A percentile compares a stretch with the other conserved stretches of the same genome.
Evolutionary conservation across 2,888 invertebrate species (phyloP).

Genomic region (Chloroclystis v-ata): DNA sequence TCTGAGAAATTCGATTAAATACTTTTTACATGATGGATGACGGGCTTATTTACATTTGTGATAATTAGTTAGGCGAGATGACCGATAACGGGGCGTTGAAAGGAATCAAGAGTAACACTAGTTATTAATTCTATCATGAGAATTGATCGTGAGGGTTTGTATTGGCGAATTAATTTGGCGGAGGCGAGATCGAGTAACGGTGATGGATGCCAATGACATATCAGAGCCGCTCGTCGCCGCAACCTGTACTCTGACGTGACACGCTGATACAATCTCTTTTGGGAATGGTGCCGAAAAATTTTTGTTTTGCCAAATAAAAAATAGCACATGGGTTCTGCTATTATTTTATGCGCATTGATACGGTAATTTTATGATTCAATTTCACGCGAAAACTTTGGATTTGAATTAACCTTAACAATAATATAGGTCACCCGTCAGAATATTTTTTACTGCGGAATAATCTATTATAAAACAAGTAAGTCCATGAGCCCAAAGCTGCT

Average conservation of each 20-base stretch:
- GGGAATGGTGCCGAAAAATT: constrained; percentile 11
- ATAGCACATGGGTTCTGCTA: too few species aligned
- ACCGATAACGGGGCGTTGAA: constrained; percentile 58
- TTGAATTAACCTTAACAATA: too few species aligned
- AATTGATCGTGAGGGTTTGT: constrained; percentile 66
- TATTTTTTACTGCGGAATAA: too few species aligned
- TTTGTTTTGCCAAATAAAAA: constrained; percentile 1
- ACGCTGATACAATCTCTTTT: constrained; percentile 24
- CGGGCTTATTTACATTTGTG: constrained; percentile 38
- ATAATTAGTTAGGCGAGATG: constrained; percentile 47
- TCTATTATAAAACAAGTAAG: too few species aligned
- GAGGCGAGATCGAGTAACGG: constrained; percentile 74
- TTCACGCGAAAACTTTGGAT: too few species aligned
- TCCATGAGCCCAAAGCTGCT: too few species aligned
- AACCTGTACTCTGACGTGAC: constrained; percentile 36
- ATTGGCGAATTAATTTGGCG: constrained; percentile 75
- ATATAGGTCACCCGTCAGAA: too few species aligned
- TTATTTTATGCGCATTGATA: too few species aligned
- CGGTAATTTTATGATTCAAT: too few species aligned
- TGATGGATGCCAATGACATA: constrained; percentile 74
- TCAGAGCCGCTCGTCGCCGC: constrained; percentile 53
- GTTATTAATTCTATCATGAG: constrained; percentile 68
- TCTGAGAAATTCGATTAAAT: constrained; percentile 50
- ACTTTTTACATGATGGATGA: constrained; percentile 47
- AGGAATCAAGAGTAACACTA: constrained; percentile 55